Percentiles rank a stretch among this genome's conserved stretches.
Evolutionary conservation across 2,888 invertebrate species (phyloP).

Genomic region (Calameuta filiformis): DNA sequence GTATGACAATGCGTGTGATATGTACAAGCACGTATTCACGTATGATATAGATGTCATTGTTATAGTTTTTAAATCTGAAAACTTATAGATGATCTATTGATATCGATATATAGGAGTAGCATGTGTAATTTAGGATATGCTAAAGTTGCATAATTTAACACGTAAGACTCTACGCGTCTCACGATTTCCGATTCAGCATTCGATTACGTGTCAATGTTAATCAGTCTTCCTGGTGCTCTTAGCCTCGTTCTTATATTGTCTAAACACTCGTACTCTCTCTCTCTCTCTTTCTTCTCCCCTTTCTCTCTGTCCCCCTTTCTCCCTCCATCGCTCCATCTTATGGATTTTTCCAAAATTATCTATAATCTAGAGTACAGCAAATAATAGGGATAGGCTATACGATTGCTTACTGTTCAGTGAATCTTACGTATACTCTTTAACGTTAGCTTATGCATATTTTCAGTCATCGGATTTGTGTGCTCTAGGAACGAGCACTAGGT

Average conservation of each 20-base stretch:
- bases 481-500: conserved; percentile 72
- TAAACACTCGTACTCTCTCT: neutral
- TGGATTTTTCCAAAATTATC: neutral
- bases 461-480: neutral
- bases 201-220: neutral
- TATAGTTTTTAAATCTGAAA: neutral
- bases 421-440: neutral
- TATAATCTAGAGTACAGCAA: neutral
- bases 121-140: neutral
- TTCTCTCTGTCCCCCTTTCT: too few species aligned
- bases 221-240: neutral
- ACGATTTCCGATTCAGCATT: neutral
- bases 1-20: neutral
- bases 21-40: neutral
- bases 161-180: neutral
- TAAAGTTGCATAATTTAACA: neutral
- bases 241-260: neutral
- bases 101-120: neutral
- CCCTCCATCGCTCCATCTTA: neutral
- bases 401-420: neutral
- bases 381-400: neutral
- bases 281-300: too few species aligned
- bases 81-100: neutral
- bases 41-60: neutral
- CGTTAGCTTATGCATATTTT: neutral